Evolutionary conservation across 1,140 invertebrate genomes (phyloP).

Genomic region (Metaphire vulgaris): DNA sequence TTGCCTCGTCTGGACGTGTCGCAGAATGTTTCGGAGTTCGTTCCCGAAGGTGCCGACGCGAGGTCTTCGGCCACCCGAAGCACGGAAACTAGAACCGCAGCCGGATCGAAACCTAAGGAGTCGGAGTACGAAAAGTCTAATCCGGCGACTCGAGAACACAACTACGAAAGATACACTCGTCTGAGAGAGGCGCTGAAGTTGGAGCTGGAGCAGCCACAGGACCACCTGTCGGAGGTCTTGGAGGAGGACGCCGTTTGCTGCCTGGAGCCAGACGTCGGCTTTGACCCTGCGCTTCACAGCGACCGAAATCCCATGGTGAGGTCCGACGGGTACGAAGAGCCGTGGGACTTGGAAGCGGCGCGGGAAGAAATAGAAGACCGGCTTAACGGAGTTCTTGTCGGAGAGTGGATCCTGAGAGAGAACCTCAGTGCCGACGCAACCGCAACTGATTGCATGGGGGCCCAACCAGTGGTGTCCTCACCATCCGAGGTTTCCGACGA

Average conservation of each 20-base stretch:
- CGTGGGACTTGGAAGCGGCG: conserved; percentile 18
- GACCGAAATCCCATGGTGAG: not conserved
- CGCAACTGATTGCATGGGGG: too few species aligned
- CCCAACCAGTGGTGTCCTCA: too few species aligned
- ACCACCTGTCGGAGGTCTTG: not conserved
- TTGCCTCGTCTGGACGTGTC: too few species aligned
- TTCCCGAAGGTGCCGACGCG: too few species aligned
- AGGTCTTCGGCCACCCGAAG: too few species aligned
- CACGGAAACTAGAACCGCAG: too few species aligned
- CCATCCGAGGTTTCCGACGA: too few species aligned
- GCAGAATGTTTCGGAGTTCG: too few species aligned
- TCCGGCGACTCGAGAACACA: not conserved
- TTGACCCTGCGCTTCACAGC: not conserved
- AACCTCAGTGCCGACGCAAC: too few species aligned
- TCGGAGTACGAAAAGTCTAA: conserved; percentile 8
- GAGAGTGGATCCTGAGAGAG: too few species aligned
- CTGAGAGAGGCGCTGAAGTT: conserved; percentile 5
- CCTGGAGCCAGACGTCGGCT: not conserved
- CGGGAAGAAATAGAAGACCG: conserved; percentile 22
- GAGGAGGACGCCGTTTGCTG: not conserved
- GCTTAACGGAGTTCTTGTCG: too few species aligned
- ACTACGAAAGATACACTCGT: conserved; percentile 13
- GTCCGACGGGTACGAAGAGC: conserved; percentile 20
- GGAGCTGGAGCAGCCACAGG: conserved; percentile 4
- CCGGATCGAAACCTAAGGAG: too few species aligned